Evolutionary conservation across 2,888 invertebrate genomes (phyloP), one percentile per base, ranked within the genome.

Genomic region (Adelphocoris suturalis): DNA sequence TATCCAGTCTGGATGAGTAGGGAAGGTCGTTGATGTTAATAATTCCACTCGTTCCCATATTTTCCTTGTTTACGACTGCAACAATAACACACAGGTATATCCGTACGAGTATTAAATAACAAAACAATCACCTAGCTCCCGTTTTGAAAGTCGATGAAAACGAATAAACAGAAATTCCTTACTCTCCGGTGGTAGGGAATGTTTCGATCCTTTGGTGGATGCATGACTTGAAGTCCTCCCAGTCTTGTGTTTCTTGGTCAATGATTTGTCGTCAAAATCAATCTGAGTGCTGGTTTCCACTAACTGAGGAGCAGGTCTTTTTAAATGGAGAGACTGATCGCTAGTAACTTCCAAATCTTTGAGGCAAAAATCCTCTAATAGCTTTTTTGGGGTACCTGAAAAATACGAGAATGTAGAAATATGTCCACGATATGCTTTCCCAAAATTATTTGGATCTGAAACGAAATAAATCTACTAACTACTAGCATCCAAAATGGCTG

Each of bases 261-360:
- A 19, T 4, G 52, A 52, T 27, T 27, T n/a, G 11, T 88, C 27
- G 16, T 88, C 88, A 11, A 76, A 76, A 27, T 88, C 78, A 52
- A 88, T 80, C 80, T 88, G 88, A 14, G 88, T 78, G 23, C 48
- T 47, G n/a, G 88, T 78, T 46, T 88, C 88, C 3, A 78, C 88
- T 27, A 88, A 55, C n/a, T 88, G 76, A 0, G 86, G 68, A 23
- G 80, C 88, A 0, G 76, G 57, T 28, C 78, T 88, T 55, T 88
- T 80, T 19, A 76, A 28, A 28, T 76, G 55, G 14, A 55, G 80
- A 0, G 76, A 28, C 16, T 27, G 28, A 47, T 88, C 80, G 55
- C 28, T 55, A 48, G 88, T 16, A 1, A 88, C 48, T 16, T 88
- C 88, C 28, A 88, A 19, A 28, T 88, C 78, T 52, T 46, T 88